phyloP scores from a whole-genome alignment of 2,888 invertebrate genomes.

The Microdon myrmicae region DNA sequence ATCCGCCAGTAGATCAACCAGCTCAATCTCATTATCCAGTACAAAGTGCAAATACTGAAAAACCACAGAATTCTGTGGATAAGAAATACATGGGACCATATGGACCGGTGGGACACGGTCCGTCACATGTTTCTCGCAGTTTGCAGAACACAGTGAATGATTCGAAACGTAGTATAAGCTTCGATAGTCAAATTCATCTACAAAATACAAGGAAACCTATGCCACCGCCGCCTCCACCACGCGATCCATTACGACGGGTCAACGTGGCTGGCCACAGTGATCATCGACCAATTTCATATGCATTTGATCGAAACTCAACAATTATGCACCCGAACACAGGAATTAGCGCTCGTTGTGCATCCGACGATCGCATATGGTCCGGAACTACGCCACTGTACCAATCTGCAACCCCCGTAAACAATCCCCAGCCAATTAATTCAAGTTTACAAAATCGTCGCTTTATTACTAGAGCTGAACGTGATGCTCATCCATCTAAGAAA shows the following conservation, averaged over 20 bases:
- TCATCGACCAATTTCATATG: slow-evolving; percentile 69
- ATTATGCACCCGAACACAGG: slow-evolving; percentile 31
- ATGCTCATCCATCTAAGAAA: slow-evolving; percentile 60
- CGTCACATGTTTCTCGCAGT: slow-evolving; percentile 47
- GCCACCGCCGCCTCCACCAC: slow-evolving; percentile 84
- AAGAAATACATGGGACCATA: slow-evolving; percentile 58
- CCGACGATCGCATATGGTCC: slow-evolving; percentile 66
- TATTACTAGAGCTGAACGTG: slow-evolving; percentile 62
- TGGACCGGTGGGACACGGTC: slow-evolving; percentile 58
- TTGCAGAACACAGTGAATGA: slow-evolving; percentile 61
- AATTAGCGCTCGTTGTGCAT: slow-evolving; percentile 63
- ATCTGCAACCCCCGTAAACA: slow-evolving; percentile 61
- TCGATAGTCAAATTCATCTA: slow-evolving; percentile 64
- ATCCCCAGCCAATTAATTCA: slow-evolving; percentile 44
- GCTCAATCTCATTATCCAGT: slow-evolving; percentile 34
- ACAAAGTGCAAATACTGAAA: slow-evolving; percentile 29
- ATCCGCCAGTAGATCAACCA: neutral
- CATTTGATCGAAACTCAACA: slow-evolving; percentile 66
- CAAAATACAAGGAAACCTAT: slow-evolving; percentile 65
- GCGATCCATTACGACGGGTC: slow-evolving; percentile 75
- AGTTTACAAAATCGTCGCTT: slow-evolving; percentile 57
- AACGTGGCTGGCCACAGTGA: slow-evolving; percentile 63
- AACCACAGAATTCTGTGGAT: slow-evolving; percentile 57
- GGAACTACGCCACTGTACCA: slow-evolving; percentile 61
- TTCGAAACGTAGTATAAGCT: slow-evolving; percentile 65